Evolutionary conservation across 2,888 invertebrate species (phyloP).

Genomic region (Arge pagana): DNA sequence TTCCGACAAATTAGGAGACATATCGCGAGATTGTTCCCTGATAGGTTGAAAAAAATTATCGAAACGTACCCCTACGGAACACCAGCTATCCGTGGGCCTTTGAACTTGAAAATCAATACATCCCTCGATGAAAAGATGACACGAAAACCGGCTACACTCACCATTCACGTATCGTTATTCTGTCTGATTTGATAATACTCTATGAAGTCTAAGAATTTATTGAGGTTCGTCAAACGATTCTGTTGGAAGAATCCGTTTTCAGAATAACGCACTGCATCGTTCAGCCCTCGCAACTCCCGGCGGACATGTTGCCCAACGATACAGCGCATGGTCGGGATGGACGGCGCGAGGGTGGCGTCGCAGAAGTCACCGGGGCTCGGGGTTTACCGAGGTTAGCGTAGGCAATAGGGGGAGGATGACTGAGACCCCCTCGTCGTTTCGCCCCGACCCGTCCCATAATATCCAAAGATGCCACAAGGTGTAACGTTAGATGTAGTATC

Average conservation of each 20-base stretch:
- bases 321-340: conserved; percentile 39
- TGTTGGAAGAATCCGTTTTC: conserved; percentile 32
- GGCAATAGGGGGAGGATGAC: background rate
- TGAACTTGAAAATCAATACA: conserved; percentile 43
- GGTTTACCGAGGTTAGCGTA: too few species aligned
- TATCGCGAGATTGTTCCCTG: too few species aligned
- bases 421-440: conserved; percentile 5
- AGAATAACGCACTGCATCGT: conserved; percentile 38
- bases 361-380: conserved; percentile 3
- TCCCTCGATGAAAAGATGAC: conserved; percentile 28
- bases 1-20: too few species aligned
- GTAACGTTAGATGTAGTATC: background rate
- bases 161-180: conserved; percentile 4
- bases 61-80: conserved; percentile 17
- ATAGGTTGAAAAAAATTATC: background rate
- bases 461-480: conserved; percentile 17
- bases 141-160: conserved; percentile 12
- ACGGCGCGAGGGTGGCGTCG: conserved; percentile 21
- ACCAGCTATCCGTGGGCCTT: conserved; percentile 25
- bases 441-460: conserved; percentile 15
- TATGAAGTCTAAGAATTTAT: conserved; percentile 13
- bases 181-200: too few species aligned
- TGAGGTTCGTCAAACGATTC: conserved; percentile 22
- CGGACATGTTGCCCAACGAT: conserved; percentile 46
- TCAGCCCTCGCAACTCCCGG: conserved; percentile 32